phyloP scores from a whole-genome alignment of 2,797 vertebrate species.

The Phoebastria nigripes region DNA sequence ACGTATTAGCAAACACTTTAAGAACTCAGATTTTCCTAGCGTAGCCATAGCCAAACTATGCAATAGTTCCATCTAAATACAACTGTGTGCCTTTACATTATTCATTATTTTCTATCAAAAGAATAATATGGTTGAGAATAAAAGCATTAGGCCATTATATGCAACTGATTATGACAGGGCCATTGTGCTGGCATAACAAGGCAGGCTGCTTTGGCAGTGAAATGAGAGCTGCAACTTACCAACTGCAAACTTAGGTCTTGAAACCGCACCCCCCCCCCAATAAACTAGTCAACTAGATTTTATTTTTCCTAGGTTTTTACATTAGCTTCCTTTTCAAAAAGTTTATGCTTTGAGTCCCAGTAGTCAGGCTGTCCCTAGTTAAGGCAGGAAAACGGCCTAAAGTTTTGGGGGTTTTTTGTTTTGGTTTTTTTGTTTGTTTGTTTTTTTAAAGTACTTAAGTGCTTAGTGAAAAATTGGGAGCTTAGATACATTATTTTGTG shows the following conservation, averaged over 20 bases:
- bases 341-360: neutral
- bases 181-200: conserved; percentile 32
- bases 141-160: conserved; percentile 38
- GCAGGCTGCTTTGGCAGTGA: conserved; percentile 29
- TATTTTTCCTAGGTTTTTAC: neutral
- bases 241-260: neutral
- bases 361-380: neutral
- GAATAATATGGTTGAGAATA: conserved; percentile 36
- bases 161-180: conserved; percentile 42
- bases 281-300: neutral
- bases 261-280: neutral
- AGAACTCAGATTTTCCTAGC: neutral
- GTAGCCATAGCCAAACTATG: neutral
- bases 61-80: neutral
- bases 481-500: neutral
- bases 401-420: neutral
- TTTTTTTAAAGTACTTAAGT: neutral
- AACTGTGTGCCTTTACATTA: conserved; percentile 35
- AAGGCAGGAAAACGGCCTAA: neutral
- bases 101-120: conserved; percentile 43
- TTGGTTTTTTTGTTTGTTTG: too few species aligned
- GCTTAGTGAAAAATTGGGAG: neutral
- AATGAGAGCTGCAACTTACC: neutral
- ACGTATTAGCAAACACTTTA: neutral
- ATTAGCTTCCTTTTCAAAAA: neutral